These are phyloP conservation scores for Solenopsis fugax DNA, from an alignment of 1,140 invertebrate species.

Conservation along the genomic window DNA sequence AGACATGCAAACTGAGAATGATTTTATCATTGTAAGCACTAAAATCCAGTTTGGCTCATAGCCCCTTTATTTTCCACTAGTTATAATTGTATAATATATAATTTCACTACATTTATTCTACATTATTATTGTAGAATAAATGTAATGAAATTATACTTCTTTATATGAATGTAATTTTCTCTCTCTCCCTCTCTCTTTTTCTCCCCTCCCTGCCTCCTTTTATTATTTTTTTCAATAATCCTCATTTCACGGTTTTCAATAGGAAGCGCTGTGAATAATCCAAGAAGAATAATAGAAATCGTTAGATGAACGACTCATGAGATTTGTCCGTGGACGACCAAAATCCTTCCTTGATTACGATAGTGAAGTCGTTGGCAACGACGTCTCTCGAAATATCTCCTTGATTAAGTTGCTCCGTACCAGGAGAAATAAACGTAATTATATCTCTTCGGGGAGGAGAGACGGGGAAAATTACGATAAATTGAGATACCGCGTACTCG, in stretches of 20 bases:
- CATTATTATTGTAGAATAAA: too few species aligned
- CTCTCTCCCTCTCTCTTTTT: background rate
- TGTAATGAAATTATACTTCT: too few species aligned
- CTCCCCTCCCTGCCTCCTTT: background rate
- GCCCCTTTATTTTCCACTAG: too few species aligned
- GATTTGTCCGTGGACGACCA: constrained; percentile 50
- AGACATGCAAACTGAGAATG: too few species aligned
- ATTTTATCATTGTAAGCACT: too few species aligned
- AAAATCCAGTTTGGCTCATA: too few species aligned
- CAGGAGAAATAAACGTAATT: constrained; percentile 41
- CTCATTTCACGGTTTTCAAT: background rate
- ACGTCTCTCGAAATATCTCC: constrained; percentile 26
- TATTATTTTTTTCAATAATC: background rate
- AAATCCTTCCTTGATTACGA: constrained; percentile 58
- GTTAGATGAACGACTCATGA: background rate
- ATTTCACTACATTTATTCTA: too few species aligned
- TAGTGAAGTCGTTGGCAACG: constrained; percentile 6
- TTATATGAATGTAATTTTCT: background rate
- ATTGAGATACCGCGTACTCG: constrained; percentile 19
- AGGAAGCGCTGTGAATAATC: constrained; percentile 15
- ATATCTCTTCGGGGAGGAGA: constrained; percentile 4
- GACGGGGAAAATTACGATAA: constrained; percentile 19
- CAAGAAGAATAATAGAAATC: constrained; percentile 19
- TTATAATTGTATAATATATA: too few species aligned
- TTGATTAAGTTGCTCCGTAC: constrained; percentile 28